A percentile compares a stretch with the other conserved stretches of the same genome.
Evolutionary conservation across 1,140 invertebrate species (phyloP).

Genomic region (Pogonognathellus flavescens): DNA sequence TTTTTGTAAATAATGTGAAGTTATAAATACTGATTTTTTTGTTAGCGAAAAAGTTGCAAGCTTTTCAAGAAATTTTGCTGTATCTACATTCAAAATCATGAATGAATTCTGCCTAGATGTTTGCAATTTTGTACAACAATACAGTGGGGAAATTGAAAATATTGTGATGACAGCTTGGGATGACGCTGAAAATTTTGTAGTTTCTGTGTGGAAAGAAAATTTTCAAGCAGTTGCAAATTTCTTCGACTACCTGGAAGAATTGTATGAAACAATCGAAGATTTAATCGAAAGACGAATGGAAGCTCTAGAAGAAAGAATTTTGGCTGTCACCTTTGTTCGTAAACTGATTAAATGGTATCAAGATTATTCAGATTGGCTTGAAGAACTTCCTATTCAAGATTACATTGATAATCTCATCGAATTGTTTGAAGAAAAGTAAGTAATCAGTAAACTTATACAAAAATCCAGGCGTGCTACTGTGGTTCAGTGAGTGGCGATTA

Average conservation of each 20-base stretch:
- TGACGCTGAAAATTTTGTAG: slow-evolving; percentile 63
- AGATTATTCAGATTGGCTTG: slow-evolving; percentile 67
- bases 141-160: slow-evolving; percentile 65
- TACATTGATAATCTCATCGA: slow-evolving; percentile 62
- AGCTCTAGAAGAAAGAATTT: slow-evolving; percentile 58
- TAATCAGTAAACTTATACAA: too few relatives aligned
- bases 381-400: slow-evolving; percentile 68
- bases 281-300: slow-evolving; percentile 62
- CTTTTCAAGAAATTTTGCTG: not conserved
- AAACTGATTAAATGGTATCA: slow-evolving; percentile 63
- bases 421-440: not conserved
- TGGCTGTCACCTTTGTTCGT: slow-evolving; percentile 58
- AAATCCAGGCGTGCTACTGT: too few relatives aligned
- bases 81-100: not conserved
- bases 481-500: too few relatives aligned
- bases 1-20: too few relatives aligned
- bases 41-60: not conserved
- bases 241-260: slow-evolving; percentile 48
- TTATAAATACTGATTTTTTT: not conserved
- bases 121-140: slow-evolving; percentile 25
- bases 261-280: slow-evolving; percentile 55
- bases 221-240: slow-evolving; percentile 19
- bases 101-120: not conserved
- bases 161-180: slow-evolving; percentile 63
- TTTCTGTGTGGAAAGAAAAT: slow-evolving; percentile 59